Conservation (phyloP, 2,888 invertebrate species). For the Cryptus armator region DNA sequence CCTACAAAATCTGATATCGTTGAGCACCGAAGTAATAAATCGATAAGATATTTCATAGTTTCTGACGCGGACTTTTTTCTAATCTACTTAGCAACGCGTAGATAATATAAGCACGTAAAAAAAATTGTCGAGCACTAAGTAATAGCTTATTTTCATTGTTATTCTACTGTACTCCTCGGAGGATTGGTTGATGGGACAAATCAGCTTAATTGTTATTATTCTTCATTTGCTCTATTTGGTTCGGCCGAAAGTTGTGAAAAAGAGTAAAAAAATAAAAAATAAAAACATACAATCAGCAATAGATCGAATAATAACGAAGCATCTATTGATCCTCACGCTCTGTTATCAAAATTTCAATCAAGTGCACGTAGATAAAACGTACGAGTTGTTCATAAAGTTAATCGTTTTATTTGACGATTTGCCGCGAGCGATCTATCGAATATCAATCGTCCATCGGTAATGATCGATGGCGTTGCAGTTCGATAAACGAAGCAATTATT, state of each 20-base stretch:
- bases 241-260: neutral
- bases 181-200: neutral
- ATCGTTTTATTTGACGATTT: neutral
- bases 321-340: neutral
- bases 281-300: neutral
- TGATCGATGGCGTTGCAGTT: neutral
- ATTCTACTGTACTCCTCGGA: neutral
- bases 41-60: neutral
- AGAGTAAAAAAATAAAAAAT: neutral
- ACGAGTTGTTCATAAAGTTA: neutral
- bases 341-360: neutral
- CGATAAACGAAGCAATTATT: slow-evolving; percentile 42
- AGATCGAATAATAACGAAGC: neutral
- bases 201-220: neutral
- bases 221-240: neutral
- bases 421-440: neutral
- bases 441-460: neutral
- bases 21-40: neutral
- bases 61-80: slow-evolving; percentile 5
- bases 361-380: neutral
- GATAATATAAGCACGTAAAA: slow-evolving; percentile 28
- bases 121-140: slow-evolving; percentile 42
- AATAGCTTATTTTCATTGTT: slow-evolving; percentile 21
- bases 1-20: neutral
- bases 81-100: slow-evolving; percentile 10